phyloP scores from a whole-genome alignment of 2,113 vertebrate genomes.

The Junco hyemalis region DNA sequence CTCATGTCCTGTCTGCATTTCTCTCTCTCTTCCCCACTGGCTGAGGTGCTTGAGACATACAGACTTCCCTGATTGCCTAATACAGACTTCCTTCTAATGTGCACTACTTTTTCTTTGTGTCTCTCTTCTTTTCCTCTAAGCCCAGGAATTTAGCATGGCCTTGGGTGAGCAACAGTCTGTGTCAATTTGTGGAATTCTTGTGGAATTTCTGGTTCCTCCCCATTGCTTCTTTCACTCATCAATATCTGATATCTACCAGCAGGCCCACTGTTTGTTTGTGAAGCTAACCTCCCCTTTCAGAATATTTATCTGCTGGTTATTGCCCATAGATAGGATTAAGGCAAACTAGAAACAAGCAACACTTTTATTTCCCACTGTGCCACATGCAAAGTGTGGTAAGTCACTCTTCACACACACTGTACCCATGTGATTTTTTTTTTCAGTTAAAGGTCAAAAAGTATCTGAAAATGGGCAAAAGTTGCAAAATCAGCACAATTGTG shows the following conservation, averaged over 20 bases:
- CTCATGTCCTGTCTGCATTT: background rate
- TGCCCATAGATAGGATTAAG: background rate
- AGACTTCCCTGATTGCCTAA: too few species aligned
- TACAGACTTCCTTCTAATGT: background rate
- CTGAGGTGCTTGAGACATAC: background rate
- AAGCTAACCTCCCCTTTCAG: background rate
- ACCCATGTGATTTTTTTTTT: background rate
- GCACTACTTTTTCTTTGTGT: background rate
- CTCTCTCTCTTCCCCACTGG: background rate
- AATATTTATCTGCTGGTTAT: background rate
- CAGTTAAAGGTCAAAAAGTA: background rate
- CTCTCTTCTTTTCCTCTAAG: background rate
- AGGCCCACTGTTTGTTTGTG: background rate
- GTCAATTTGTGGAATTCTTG: background rate
- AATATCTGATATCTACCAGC: background rate
- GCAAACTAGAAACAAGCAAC: background rate
- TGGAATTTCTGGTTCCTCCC: background rate
- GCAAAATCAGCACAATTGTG: background rate
- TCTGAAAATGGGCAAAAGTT: background rate
- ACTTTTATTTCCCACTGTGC: background rate
- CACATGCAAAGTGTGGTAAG: background rate
- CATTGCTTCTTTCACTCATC: background rate
- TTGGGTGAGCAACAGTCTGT: background rate
- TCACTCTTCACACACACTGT: background rate
- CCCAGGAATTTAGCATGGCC: background rate